A percentile compares a stretch with the other conserved stretches of the same genome.
phyloP scores from a whole-genome alignment of 2,888 invertebrate genomes.

The Lithodes maja region DNA sequence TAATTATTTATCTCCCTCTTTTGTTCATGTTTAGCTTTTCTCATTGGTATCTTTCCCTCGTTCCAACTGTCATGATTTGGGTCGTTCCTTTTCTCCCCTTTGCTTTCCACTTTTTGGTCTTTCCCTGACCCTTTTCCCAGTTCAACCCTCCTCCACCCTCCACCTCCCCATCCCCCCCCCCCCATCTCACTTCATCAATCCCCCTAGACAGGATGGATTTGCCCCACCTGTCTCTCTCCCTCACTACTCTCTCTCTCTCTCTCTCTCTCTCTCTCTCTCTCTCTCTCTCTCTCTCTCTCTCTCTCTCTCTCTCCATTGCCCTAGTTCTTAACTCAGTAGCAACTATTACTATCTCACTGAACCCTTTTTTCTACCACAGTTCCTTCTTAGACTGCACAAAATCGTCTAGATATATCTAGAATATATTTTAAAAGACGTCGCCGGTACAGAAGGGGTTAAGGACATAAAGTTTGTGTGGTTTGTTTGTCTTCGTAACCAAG shows the following conservation, averaged over 20 bases:
- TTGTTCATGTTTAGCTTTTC: too few relatives aligned
- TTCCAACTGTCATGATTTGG: too few relatives aligned
- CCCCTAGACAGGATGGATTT: constrained; percentile 36
- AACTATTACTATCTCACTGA: too few relatives aligned
- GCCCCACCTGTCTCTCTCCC: constrained; percentile 19
- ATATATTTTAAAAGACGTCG: too few relatives aligned
- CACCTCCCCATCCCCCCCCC: neutral
- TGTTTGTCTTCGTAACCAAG: too few relatives aligned
- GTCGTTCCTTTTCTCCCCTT: neutral
- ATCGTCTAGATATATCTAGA: too few relatives aligned
- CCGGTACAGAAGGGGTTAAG: too few relatives aligned
- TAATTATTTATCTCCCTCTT: too few relatives aligned
- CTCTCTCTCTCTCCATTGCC: neutral
- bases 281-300: neutral
- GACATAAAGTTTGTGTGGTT: too few relatives aligned
- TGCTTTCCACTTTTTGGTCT: neutral
- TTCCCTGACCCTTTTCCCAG: neutral
- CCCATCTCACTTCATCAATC: constrained; percentile 18
- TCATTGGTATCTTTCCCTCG: neutral
- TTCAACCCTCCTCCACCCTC: neutral
- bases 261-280: neutral
- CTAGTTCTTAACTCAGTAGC: too few relatives aligned
- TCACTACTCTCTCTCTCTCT: neutral
- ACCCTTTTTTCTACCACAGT: too few relatives aligned
- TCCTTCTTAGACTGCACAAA: too few relatives aligned